Evolutionary conservation across 2,888 invertebrate species (phyloP).

Genomic region (Glomeris marginata): DNA sequence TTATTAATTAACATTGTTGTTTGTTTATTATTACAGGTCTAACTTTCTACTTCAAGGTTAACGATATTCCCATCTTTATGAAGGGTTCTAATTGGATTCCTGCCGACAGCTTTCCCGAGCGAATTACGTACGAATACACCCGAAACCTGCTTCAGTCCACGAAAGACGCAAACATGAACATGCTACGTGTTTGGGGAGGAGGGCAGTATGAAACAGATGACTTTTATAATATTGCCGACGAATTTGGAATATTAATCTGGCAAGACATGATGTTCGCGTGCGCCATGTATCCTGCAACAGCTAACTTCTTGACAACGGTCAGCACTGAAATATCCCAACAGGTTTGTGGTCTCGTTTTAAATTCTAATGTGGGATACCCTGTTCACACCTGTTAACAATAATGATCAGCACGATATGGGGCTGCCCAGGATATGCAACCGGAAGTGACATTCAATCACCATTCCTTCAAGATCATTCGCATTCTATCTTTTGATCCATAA

Average conservation of each 20-base stretch:
- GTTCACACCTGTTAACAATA: too few species aligned
- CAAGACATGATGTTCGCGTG: slow-evolving; percentile 97
- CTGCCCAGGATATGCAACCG: too few species aligned
- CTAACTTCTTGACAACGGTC: slow-evolving; percentile 56
- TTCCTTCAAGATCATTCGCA: neutral
- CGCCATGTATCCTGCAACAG: slow-evolving; percentile 71
- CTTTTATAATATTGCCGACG: slow-evolving; percentile 76
- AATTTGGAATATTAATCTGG: slow-evolving; percentile 85
- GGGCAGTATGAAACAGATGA: slow-evolving; percentile 81
- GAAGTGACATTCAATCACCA: too few species aligned
- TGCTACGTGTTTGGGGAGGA: slow-evolving; percentile 98
- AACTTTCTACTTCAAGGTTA: slow-evolving; percentile 73
- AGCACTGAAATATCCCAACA: slow-evolving; percentile 61
- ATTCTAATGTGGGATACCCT: neutral
- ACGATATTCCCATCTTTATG: slow-evolving; percentile 72
- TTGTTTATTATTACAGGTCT: slow-evolving; percentile 32
- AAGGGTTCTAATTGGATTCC: slow-evolving; percentile 95
- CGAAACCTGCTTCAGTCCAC: slow-evolving; percentile 50
- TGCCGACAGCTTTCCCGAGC: slow-evolving; percentile 64
- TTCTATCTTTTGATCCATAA: too few species aligned
- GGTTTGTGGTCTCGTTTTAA: slow-evolving; percentile 31
- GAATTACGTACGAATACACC: slow-evolving; percentile 41
- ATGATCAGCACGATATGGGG: too few species aligned
- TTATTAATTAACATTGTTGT: too few species aligned
- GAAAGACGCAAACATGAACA: slow-evolving; percentile 69